These are phyloP conservation scores for Leucopsar rothschildi DNA, from an alignment of 2,113 vertebrate species.

Conservation along the genomic window DNA sequence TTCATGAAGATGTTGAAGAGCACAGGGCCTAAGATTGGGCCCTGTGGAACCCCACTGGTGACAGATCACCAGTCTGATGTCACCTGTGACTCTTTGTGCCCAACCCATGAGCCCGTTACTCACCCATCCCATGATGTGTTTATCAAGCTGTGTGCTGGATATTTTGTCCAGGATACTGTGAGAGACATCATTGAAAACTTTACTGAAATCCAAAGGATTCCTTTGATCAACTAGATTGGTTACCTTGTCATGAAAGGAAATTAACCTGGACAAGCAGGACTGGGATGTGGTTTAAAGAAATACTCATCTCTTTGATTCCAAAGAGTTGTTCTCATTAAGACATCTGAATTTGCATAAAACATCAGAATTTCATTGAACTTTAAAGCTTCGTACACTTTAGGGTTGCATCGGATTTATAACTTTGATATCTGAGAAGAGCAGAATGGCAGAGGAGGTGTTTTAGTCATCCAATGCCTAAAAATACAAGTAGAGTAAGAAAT, in stretches of 20 bases:
- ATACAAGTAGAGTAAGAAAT: conserved; percentile 24
- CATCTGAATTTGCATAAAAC: not conserved
- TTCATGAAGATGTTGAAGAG: not conserved
- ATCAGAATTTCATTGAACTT: not conserved
- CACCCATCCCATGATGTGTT: no score
- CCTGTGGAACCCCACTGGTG: no score
- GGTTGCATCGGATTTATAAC: not conserved
- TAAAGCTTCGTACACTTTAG: not conserved
- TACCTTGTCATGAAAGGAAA: not conserved
- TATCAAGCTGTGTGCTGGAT: not conserved
- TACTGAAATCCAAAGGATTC: not conserved
- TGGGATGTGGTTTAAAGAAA: not conserved
- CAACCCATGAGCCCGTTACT: not conserved
- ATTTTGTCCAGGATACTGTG: not conserved
- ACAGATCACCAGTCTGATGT: not conserved
- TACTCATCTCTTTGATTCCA: not conserved
- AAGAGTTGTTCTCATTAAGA: not conserved
- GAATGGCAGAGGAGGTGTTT: conserved; percentile 18
- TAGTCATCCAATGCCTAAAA: conserved; percentile 41
- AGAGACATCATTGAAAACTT: not conserved
- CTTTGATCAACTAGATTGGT: not conserved
- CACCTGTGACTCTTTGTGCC: not conserved
- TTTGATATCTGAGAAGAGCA: conserved; percentile 10
- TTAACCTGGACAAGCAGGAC: not conserved
- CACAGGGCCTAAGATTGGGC: not conserved